Percentiles rank a stretch among this genome's conserved stretches.
These are phyloP conservation scores for Blennius ocellaris DNA, from an alignment of 2,113 vertebrate species.

Conservation along the genomic window DNA sequence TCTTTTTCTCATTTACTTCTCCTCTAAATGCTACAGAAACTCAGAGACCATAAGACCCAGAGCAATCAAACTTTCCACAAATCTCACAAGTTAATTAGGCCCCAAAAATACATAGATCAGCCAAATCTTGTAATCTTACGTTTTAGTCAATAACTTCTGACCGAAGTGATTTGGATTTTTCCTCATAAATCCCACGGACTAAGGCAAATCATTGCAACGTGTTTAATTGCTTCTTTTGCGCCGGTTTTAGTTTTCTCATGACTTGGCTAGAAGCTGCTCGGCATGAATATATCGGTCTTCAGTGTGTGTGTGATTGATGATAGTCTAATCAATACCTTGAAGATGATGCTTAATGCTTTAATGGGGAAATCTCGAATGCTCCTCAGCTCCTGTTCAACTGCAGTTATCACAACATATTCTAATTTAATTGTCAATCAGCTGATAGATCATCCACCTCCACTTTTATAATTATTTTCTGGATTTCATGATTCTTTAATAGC, in stretches of 20 bases:
- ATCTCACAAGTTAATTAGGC: conserved; percentile 28
- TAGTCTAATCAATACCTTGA: conserved; percentile 17
- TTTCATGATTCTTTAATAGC: no score
- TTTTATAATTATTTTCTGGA: no score
- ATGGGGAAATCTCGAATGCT: neutral
- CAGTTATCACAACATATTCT: no score
- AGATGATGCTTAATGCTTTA: conserved; percentile 26
- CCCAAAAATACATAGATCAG: conserved; percentile 26
- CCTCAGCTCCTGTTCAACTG: no score
- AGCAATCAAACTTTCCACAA: conserved; percentile 31
- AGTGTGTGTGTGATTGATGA: conserved; percentile 15
- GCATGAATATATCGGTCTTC: conserved; percentile 26
- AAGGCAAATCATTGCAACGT: conserved; percentile 1
- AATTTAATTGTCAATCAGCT: no score
- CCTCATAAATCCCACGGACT: conserved; percentile 8
- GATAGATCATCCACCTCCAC: no score
- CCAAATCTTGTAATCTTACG: conserved; percentile 28
- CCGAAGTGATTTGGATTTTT: conserved; percentile 7
- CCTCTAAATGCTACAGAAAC: neutral
- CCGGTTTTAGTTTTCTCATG: conserved; percentile 7
- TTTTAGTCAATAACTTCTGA: conserved; percentile 35
- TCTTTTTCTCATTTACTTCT: neutral
- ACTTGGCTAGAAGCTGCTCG: conserved; percentile 28
- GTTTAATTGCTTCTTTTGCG: conserved; percentile 20
- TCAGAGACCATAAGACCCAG: conserved; percentile 14